Base-by-base conservation (phyloP, 2,888 invertebrate genomes). In the Drosophila maculinotata region DNA sequence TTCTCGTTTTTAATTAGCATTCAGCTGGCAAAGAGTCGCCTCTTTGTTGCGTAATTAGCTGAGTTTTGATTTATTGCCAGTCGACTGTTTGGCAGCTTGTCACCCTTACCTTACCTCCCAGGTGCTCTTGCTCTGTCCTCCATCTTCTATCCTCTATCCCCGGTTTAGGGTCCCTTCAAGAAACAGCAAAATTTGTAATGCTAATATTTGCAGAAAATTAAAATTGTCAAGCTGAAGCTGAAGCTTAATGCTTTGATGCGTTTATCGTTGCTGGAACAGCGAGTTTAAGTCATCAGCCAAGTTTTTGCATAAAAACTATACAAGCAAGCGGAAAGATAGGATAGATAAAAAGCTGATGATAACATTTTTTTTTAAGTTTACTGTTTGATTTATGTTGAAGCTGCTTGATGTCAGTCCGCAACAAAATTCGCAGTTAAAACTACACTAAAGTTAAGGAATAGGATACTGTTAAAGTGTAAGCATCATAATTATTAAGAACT, bases 41-140 rank as follows among this genome's bases (percentile, higher is more conserved):
- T 87, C 79, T 85, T 82, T 85, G 87, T 85, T 85, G 87, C 88
- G 86, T 87, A 84, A 84, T 84, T 84, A 87, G 87, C 78, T 82
- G 86, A 84, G 86, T 87, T 84, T 87, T 87, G 86, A 84, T 87
- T 87, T 84, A 83, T 83, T 77, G 75, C 79, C 67, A 30, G 60
- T 45, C 62, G 44, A 65, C 42, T 57, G 57, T 62, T 81, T 62
- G 63, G 60, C 74, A 76, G 59, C 60, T 67, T 57, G 60, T 75
- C 75, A 58, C 41, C 58, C 54, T 47, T 36, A 6, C 42, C n/a
- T n/a, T n/a, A 20, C 20, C 2, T 30, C 74, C 70, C 68, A 76
- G 78, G 75, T 77, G 77, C 64, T 35, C 17, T 4, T 77, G 77
- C 64, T 35, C 17, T 56, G 49, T 45, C 33, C 57, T 57, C 35